Conservation (phyloP, 2,113 vertebrate species). For the Ptilorrhoa leucosticta region DNA sequence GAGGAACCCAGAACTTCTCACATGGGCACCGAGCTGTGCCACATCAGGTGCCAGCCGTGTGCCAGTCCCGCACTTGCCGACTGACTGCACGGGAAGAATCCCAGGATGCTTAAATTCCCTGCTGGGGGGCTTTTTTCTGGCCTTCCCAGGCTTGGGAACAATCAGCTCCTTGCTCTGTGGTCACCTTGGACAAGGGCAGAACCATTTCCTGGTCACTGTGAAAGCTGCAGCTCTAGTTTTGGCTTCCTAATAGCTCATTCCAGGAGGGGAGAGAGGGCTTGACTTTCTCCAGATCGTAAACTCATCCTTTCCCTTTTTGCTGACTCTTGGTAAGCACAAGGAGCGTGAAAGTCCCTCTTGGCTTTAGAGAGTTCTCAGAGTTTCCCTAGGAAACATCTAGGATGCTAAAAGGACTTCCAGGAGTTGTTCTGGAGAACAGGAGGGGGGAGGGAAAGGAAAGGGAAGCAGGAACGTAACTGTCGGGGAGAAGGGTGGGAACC, state of each 20-base stretch:
- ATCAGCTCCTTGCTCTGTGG: neutral
- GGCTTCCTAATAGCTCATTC: neutral
- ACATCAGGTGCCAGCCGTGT: accelerated
- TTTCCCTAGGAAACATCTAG: neutral
- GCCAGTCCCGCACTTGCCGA: accelerated
- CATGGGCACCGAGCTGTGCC: accelerated
- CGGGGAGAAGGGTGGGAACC: neutral
- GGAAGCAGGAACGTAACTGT: neutral
- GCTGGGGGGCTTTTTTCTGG: neutral
- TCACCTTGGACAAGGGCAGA: neutral
- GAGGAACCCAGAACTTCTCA: neutral
- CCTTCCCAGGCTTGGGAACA: neutral
- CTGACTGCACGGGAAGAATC: neutral
- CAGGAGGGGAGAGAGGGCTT: neutral
- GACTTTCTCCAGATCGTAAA: neutral
- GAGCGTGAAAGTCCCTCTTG: neutral
- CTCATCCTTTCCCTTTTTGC: neutral
- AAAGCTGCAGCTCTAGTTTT: neutral
- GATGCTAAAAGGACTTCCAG: neutral
- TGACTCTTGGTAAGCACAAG: neutral
- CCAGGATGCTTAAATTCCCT: neutral
- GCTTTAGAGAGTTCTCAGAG: neutral
- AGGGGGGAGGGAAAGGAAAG: neutral
- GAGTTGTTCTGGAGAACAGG: neutral
- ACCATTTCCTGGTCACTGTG: neutral